These are phyloP conservation scores for Tricholaema leucomelas DNA, from an alignment of 2,113 vertebrate species.

Conservation along the genomic window DNA sequence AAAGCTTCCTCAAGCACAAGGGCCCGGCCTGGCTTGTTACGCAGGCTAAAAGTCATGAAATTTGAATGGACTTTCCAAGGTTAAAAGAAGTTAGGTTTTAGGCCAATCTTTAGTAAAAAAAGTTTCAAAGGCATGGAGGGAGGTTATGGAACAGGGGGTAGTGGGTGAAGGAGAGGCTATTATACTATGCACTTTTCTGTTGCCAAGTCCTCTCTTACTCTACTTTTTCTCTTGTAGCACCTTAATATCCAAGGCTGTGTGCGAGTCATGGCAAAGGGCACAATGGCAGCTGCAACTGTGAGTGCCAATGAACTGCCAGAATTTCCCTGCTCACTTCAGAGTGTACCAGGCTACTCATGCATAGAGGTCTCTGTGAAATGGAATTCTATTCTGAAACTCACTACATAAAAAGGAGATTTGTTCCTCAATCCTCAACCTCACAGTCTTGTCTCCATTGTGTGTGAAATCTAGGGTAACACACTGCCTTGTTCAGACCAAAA, in stretches of 20 bases:
- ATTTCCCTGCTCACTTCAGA: neutral
- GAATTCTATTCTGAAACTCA: neutral
- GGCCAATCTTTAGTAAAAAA: neutral
- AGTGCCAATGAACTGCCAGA: neutral
- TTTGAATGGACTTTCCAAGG: constrained; percentile 13
- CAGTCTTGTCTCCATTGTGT: neutral
- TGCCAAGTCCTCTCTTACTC: neutral
- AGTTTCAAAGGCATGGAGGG: constrained; percentile 2
- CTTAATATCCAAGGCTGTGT: neutral
- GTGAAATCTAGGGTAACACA: neutral
- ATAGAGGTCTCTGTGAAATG: neutral
- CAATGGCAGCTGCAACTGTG: neutral
- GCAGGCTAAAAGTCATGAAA: constrained; percentile 1
- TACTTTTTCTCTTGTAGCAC: neutral
- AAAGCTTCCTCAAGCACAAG: neutral
- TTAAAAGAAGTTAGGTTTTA: neutral
- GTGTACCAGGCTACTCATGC: neutral
- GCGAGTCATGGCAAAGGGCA: neutral
- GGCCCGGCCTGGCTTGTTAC: neutral
- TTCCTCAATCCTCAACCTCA: neutral
- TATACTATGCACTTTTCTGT: neutral
- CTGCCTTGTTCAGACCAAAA: neutral
- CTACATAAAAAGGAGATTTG: neutral
- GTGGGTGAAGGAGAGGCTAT: neutral
- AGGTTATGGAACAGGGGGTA: neutral